Evolutionary conservation across 2,888 invertebrate genomes (phyloP).

Genomic region (Pheosia gnoma): DNA sequence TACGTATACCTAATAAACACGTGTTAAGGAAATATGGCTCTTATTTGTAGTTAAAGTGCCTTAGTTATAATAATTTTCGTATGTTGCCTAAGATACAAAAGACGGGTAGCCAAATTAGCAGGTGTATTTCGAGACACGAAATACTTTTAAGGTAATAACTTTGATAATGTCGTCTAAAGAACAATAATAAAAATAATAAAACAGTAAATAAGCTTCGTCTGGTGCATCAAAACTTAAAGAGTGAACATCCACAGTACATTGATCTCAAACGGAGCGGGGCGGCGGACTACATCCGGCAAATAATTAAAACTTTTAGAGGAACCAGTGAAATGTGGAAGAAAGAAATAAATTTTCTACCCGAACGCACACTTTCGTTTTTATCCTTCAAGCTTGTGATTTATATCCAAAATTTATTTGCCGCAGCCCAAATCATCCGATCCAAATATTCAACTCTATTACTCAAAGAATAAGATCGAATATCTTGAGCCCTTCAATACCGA

Average conservation of each 20-base stretch:
- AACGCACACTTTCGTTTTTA: constrained; percentile 76
- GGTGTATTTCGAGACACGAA: neutral
- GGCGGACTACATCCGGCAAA: constrained; percentile 70
- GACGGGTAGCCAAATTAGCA: neutral
- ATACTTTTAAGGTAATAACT: no score
- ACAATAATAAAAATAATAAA: neutral
- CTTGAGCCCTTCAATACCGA: constrained; percentile 14
- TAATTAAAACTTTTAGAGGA: constrained; percentile 79
- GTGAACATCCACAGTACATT: constrained; percentile 57
- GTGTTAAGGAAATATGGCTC: constrained; percentile 14
- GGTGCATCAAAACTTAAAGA: constrained; percentile 52
- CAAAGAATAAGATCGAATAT: constrained; percentile 34
- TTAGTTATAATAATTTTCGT: no score
- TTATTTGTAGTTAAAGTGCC: constrained; percentile 4
- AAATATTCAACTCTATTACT: constrained; percentile 39
- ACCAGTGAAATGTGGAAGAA: constrained; percentile 69
- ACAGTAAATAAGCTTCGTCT: neutral
- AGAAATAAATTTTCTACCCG: constrained; percentile 75
- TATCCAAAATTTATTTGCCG: constrained; percentile 50
- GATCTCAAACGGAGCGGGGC: constrained; percentile 58
- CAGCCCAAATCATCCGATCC: constrained; percentile 29
- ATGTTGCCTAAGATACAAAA: neutral
- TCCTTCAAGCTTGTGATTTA: constrained; percentile 69
- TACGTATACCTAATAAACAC: constrained; percentile 11
- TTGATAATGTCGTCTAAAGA: neutral